phyloP scores from a whole-genome alignment of 1,140 invertebrate species.

The Drosophila asahinai region DNA sequence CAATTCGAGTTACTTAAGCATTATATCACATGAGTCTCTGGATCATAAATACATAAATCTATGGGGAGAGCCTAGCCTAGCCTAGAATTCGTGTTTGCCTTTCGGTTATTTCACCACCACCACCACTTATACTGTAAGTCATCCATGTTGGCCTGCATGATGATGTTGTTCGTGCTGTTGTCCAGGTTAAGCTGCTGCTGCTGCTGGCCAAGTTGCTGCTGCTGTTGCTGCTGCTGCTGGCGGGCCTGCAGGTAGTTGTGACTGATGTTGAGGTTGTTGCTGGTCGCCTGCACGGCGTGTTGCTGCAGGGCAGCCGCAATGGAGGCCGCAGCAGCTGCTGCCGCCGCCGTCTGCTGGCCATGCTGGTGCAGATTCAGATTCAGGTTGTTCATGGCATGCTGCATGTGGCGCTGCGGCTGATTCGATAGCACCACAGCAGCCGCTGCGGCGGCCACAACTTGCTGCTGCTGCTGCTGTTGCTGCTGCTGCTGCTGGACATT shows the following conservation, averaged over 20 bases:
- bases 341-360: slow-evolving; percentile 71
- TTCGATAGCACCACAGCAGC: slow-evolving; percentile 81
- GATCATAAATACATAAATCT: slow-evolving; percentile 41
- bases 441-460: slow-evolving; percentile 77
- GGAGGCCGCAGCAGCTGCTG: slow-evolving; percentile 76
- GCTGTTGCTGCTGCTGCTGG: slow-evolving; percentile 41
- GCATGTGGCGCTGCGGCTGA: slow-evolving; percentile 67
- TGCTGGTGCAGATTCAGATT: slow-evolving; percentile 74
- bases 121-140: slow-evolving; percentile 85
- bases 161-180: slow-evolving; percentile 76
- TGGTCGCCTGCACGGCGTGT: slow-evolving; percentile 62
- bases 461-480: slow-evolving; percentile 73
- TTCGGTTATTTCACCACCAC: slow-evolving; percentile 79
- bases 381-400: slow-evolving; percentile 75
- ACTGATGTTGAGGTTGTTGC: slow-evolving; percentile 82
- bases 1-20: slow-evolving; percentile 75
- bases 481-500: slow-evolving; percentile 73
- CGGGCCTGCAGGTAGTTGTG: slow-evolving; percentile 71
- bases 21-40: slow-evolving; percentile 72
- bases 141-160: slow-evolving; percentile 84
- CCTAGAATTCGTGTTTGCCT: slow-evolving; percentile 47
- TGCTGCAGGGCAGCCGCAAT: slow-evolving; percentile 78
- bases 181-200: slow-evolving; percentile 64
- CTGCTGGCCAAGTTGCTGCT: slow-evolving; percentile 41
- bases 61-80: slow-evolving; percentile 55